Base-by-base conservation (phyloP, 2,888 invertebrate species). In the Meandrusa payeni region DNA sequence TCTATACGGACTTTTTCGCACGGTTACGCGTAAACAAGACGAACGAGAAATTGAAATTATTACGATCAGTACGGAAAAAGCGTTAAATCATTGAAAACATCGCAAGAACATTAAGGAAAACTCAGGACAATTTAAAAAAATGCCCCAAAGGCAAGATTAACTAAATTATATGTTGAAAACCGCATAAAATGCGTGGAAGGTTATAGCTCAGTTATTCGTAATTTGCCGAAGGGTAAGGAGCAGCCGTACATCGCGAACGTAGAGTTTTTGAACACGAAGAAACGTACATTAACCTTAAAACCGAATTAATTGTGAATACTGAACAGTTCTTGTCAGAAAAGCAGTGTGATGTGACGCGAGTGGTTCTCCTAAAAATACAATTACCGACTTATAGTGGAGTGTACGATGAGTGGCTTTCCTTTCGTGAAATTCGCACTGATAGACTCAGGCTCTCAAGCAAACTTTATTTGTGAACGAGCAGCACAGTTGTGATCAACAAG, bases 401-500 rank as follows among this genome's bases (percentile, higher is more conserved):
- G 7, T 50, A 50, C 20, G 37, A 41, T 15, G 4, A 15, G 15
- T 15, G 15, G 15, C 15, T 15, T 15, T 15, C 4, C 4, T 15
- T 4, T 15, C 2, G 4, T 15, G 15, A 15, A 15, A 15, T 4
- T 15, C 50, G 46, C 50, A 5, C 36, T 53, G 11, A 34, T 53
- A n/a, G 53, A 51, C 20, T 46, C 41, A 37, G 52, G 53, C 4
- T 53, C 53, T 20, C 47, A 53, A 27, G 48, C 45, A 2, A n/a
- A n/a, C n/a, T n/a, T n/a, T n/a, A n/a, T n/a, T n/a, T n/a, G n/a
- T n/a, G n/a, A n/a, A n/a, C n/a, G n/a, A n/a, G n/a, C n/a, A n/a
- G n/a, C n/a, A n/a, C 51, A 49, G 32, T n/a, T n/a, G n/a, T n/a
- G n/a, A n/a, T n/a, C n/a, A n/a, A n/a, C n/a, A n/a, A n/a, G n/a